Base-by-base conservation (phyloP, 1,140 invertebrate genomes). In the Drosophila obscura region DNA sequence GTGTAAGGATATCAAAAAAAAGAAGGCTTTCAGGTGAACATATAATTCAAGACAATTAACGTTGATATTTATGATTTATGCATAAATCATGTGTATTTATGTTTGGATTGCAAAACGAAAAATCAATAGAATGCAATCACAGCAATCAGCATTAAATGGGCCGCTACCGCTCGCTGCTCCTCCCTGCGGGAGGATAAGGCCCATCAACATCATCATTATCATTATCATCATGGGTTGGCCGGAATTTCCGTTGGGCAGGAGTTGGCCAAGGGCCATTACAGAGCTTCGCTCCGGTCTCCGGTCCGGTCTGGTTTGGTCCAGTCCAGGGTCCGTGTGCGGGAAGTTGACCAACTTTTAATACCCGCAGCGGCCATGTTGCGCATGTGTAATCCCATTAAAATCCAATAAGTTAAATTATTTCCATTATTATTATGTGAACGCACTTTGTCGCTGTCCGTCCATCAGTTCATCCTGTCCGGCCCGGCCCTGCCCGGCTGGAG, bases 361-460 rank as follows among this genome's bases (percentile, higher is more conserved):
- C 82, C 82, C 69, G 51, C 49, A 58, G 60, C 75, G 64, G 73
- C 53, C 75, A 77, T 89, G 83, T 83, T 88, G 83, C 84, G 83
- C 79, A 88, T 88, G 78, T 89, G 85, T 90, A 90, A 90, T 90
- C 87, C 79, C 85, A 90, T 90, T 90, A 90, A 90, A 90, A 90
- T 90, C 81, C 87, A 90, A 90, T 90, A 90, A 90, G 81, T 90
- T 90, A 85, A 90, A 90, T 90, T 90, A 90, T 90, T 85, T 89
- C 77, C 87, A 90, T 90, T 90, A 90, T 85, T 87, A 83, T 88
- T 88, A 80, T 87, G 83, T 80, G 83, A 88, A 82, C 75, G 75
- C 72, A 83, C 71, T 88, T 87, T 82, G 82, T 79, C 66, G 82
- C 65, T 49, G 59, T 53, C 65, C 28, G 63, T 81, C 59, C 57